Base-by-base conservation (phyloP, 2,797 vertebrate genomes). In the Parotocinclus haroldoi region DNA sequence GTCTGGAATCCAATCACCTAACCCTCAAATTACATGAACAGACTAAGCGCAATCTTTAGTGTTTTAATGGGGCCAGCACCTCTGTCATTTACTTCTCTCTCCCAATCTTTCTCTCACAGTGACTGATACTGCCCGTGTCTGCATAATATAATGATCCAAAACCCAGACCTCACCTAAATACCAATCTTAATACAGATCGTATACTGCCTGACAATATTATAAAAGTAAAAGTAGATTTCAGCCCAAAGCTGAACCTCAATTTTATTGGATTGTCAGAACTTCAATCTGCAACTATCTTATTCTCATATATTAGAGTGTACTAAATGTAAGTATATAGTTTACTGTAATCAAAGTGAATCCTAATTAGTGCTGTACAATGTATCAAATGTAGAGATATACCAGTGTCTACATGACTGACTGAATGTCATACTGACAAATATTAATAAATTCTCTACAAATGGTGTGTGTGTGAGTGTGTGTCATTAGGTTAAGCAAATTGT, bases 1-100 rank as follows among this genome's bases (percentile, higher is more conserved):
- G 79, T 74, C 84, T 79, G 79, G 80, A 87, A 87, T 77, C 58
- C 79, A 87, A 89, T 89, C 84, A 85, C 66, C 78, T 76, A 73
- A 76, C 73, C 68, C 74, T 72, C 73, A 80, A 86, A 84, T 78
- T 84, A 79, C 58, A 71, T 73, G 73, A 80, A 80, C 61, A 70
- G 76, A 78, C 79, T 80, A 56, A 72, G 75, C 65, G 44, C 54
- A 68, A 78, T 77, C 68, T 50, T 68, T 61, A 69, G 71, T 76
- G 59, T 75, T 78, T 67, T 80, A 82, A 84, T 82, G 78, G 78
- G 77, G 79, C 75, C 80, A 77, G 68, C 75, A 81, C 77, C 76
- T 58, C 77, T 78, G 79, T 82, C 80, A 82, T 68, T 72, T 44
- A 12, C 60, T 63, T 45, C 48, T 66, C 46, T 66, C 67, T 37